Evolutionary conservation across 2,797 vertebrate genomes (phyloP), one percentile per base, ranked within the genome.

Genomic region (Enteromius mattozi): DNA sequence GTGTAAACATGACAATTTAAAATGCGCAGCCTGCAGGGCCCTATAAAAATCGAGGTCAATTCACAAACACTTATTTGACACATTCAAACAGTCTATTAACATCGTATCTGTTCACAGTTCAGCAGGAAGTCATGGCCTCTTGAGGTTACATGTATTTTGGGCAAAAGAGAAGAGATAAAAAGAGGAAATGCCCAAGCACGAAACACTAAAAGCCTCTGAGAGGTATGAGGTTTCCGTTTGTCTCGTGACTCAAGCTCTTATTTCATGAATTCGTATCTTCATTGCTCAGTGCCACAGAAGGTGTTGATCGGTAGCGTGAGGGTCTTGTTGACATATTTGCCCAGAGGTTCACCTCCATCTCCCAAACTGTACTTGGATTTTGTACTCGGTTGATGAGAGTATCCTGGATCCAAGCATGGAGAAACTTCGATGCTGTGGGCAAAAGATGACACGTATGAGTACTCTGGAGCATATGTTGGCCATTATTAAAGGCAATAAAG

Each of bases 251-350:
- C 33, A 14, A 69, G 51, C 19, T 13, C 68, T 51, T 21, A 14
- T 69, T 66, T 82, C 27, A 68, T 13, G n/a, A 30, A 51, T 66
- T 14, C 14, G 1, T 21, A 17, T 49, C 71, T 37, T 89, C 89
- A 92, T 21, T 92, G 92, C 68, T 93, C 86, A 65, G 92, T 66
- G 0, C 97, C 96, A 3, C 94, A 93, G 86, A 97, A 97, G 0
- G 96, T 98, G 92, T 97, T 97, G 92, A 98, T 96, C 35, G 97
- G 96, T 90, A 97, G 90, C 1, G 94, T 91, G 87, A 97, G 93
- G 49, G 92, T 94, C 74, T 91, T 95, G 88, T 92, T 91, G 90
- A 94, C 90, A 85, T 91, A 94, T 85, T 90, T 94, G 85, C 89
- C 93, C 0, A 95, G 86, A 0, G 86, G 91, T 35, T 89, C 85